Conservation (phyloP, 2,113 vertebrate genomes). For the Talpa occidentalis region DNA sequence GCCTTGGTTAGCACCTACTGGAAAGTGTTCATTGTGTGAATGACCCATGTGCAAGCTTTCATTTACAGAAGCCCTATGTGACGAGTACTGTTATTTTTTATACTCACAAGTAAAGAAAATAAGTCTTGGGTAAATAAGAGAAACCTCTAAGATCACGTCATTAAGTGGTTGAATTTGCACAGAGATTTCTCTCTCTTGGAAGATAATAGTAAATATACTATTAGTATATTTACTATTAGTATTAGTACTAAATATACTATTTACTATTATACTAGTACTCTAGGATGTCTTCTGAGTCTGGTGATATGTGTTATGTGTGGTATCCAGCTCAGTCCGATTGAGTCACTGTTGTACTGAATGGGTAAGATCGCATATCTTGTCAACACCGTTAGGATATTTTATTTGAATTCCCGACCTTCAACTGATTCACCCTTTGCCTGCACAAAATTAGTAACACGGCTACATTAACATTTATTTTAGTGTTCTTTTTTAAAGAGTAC, state of each 20-base stretch:
- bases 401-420: slow-evolving; percentile 58
- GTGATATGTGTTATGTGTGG: background rate
- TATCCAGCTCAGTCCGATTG: background rate
- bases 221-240: too few species aligned
- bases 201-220: rapidly evolving
- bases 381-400: background rate
- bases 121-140: background rate
- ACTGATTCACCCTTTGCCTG: slow-evolving; percentile 50
- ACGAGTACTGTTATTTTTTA: background rate
- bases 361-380: background rate
- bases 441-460: slow-evolving; percentile 61
- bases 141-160: background rate
- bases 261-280: too few species aligned
- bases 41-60: background rate
- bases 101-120: background rate
- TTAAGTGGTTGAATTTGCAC: background rate
- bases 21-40: background rate
- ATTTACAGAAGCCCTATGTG: background rate
- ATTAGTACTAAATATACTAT: too few species aligned
- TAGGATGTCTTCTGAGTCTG: background rate
- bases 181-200: background rate
- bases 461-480: slow-evolving; percentile 76
- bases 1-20: background rate
- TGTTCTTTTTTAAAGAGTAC: slow-evolving; percentile 73
- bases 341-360: background rate